Evolutionary conservation across 2,113 vertebrate species (phyloP), one percentile per base, ranked within the genome.

Genomic region (Notothenia coriiceps): DNA sequence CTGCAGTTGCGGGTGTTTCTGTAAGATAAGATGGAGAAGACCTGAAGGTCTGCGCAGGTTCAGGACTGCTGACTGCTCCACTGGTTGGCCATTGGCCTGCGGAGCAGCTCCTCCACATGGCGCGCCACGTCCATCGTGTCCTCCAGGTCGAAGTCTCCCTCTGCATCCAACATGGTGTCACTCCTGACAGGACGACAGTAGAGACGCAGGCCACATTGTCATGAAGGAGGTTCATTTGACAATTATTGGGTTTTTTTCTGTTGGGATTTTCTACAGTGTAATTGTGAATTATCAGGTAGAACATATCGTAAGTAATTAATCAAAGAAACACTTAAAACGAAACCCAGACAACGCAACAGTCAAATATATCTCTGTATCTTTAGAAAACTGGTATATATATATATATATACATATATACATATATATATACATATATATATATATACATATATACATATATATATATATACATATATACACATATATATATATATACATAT

Each of bases 121-220:
- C 96, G 93, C 0, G 98, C 97, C 49, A 99, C 97, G 1, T 99
- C 98, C 95, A 99, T 98, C 43, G 96, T 97, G 92, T 98, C 97
- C 0, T 98, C 98, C 84, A 99, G 93, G 90, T 99, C 97, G 0
- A 98, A 99, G 12, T 99, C 97, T 0, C 96, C 97, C 0, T 99
- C 97, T 0, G 96, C 92, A 57, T 99, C 98, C 75, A 99, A 86
- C 84, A 97, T 96, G 0, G 95, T 67, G 56, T 99, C 97, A 0
- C 66, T 83, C 73, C 95, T 95, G 81, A 60, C 9, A 11, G 64
- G 40, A 66, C 29, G 46, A 44, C 33, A 66, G 17, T 47, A 52
- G 10, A 77, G 22, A 65, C 10, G 15, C n/a, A 4, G 1, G 40
- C 20, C 8, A 20, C 8, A 51, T 10, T 61, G 7, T 61, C 10